Percentiles rank a stretch among this genome's conserved stretches.
phyloP scores from a whole-genome alignment of 2,888 invertebrate genomes.

The Nephrotoma appendiculata region DNA sequence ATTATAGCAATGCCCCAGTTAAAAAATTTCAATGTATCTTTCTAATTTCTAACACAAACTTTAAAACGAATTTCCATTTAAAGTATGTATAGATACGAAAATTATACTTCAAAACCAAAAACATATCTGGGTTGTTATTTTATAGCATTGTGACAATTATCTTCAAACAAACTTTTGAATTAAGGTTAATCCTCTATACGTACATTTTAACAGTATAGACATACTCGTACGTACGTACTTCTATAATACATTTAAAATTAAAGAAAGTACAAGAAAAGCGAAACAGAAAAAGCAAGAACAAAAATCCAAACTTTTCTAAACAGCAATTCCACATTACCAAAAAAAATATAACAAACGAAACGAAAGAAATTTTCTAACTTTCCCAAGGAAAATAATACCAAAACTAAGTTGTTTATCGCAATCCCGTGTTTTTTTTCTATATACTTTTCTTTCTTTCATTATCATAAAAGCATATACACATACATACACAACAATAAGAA shows the following conservation, averaged over 20 bases:
- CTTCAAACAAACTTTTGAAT: neutral
- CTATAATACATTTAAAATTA: neutral
- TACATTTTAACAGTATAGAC: neutral
- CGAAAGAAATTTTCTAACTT: neutral
- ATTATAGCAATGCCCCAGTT: too few species aligned
- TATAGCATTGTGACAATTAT: neutral
- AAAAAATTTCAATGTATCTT: too few species aligned
- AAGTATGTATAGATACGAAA: neutral
- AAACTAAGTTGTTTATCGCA: neutral
- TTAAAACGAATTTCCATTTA: neutral
- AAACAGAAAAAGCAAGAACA: neutral
- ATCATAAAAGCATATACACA: neutral
- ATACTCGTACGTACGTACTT: neutral
- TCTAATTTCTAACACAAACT: neutral
- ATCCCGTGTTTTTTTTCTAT: neutral
- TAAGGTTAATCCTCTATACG: neutral
- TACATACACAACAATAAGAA: neutral
- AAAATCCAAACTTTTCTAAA: neutral
- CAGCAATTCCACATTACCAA: neutral
- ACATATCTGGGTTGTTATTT: neutral
- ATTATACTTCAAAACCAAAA: neutral
- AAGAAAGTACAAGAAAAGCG: neutral
- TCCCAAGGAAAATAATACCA: neutral
- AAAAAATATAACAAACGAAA: neutral
- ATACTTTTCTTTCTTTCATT: neutral